These are phyloP conservation scores for Ditylenchus dipsaci DNA, from an alignment of 1,140 invertebrate genomes.

Conservation along the genomic window DNA sequence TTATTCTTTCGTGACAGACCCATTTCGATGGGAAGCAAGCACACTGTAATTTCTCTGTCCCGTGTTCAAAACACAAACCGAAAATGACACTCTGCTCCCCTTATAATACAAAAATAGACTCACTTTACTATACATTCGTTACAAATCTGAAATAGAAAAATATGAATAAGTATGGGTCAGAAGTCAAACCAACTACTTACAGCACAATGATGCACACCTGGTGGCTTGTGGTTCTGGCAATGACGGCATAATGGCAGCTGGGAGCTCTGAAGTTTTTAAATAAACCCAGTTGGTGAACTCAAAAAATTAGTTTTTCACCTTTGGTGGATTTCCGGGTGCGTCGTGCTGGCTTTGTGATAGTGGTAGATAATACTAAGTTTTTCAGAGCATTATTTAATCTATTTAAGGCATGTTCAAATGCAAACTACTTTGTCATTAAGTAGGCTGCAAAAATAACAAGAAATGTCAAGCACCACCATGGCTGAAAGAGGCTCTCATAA, in stretches of 20 bases:
- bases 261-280: conserved; percentile 33
- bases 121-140: background rate
- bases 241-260: conserved; percentile 68
- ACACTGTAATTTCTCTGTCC: no score
- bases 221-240: conserved; percentile 78
- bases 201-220: conserved; percentile 80
- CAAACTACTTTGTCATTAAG: conserved; percentile 32
- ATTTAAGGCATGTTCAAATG: no score
- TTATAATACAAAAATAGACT: background rate
- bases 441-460: conserved; percentile 40
- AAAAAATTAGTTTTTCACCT: conserved; percentile 32
- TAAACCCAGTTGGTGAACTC: no score
- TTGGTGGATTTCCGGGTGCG: conserved; percentile 45
- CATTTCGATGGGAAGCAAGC: no score
- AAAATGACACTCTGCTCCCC: no score
- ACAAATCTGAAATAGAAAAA: background rate
- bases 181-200: conserved; percentile 72
- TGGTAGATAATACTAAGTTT: conserved; percentile 37
- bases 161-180: conserved; percentile 62
- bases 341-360: conserved; percentile 47
- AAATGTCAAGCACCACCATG: conserved; percentile 22
- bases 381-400: no score
- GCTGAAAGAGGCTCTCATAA: conserved; percentile 44
- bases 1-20: no score
- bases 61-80: no score